These are phyloP conservation scores for Ceratotherium simum DNA, from an alignment of 2,113 vertebrate species.

Conservation along the genomic window DNA sequence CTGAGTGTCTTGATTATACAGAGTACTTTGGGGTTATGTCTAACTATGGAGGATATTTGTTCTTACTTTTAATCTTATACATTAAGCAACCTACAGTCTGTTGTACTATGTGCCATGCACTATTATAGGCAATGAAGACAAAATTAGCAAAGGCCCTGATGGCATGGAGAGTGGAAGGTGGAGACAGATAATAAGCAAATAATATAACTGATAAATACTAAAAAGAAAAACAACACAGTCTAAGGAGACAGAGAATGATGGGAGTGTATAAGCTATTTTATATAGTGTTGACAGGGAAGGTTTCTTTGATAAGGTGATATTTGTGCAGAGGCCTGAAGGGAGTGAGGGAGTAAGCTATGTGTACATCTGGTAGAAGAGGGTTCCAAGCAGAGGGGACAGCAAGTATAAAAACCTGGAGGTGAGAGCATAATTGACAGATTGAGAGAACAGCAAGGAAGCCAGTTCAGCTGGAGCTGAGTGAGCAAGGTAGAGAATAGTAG, in stretches of 20 bases:
- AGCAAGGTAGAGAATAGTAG: background rate
- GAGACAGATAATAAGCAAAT: background rate
- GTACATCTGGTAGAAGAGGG: background rate
- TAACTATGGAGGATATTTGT: conserved; percentile 3
- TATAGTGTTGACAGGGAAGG: background rate
- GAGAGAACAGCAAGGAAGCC: background rate
- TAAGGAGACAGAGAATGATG: background rate
- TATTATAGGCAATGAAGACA: background rate
- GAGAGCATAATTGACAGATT: background rate
- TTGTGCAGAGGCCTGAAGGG: background rate
- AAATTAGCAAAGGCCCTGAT: conserved; percentile 9
- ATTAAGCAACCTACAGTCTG: background rate
- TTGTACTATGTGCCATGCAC: background rate
- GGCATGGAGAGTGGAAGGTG: background rate
- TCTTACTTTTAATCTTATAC: background rate
- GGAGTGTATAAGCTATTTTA: background rate
- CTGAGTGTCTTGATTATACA: background rate
- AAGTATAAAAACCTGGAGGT: background rate
- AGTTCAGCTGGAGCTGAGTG: background rate
- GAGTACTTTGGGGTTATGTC: background rate
- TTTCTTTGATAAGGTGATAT: background rate
- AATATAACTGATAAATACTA: background rate
- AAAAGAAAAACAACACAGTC: background rate
- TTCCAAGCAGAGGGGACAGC: background rate
- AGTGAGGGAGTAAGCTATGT: background rate